Conservation (phyloP, 64 coral and sea anemone genomes). For the Exaiptasia diaphana region DNA sequence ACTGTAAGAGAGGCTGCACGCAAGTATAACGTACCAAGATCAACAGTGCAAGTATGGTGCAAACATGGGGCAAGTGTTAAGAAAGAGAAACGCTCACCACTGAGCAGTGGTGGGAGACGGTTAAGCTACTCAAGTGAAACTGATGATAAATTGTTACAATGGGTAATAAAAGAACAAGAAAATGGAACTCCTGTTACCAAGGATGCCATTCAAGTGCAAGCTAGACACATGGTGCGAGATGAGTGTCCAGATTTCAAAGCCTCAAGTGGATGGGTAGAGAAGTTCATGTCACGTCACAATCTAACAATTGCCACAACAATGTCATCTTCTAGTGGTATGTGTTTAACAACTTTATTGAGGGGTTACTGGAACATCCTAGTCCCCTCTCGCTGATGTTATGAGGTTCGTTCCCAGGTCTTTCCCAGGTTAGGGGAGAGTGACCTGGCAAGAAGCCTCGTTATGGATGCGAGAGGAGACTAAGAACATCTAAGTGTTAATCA, state of each 20-base stretch:
- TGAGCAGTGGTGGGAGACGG: constrained; percentile 76
- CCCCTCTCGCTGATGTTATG: neutral
- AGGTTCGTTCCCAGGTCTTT: too few relatives aligned
- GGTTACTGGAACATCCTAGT: neutral
- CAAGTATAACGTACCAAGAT: constrained; percentile 84
- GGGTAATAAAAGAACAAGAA: constrained; percentile 81
- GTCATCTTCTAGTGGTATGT: constrained; percentile 68
- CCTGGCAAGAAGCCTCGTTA: too few relatives aligned
- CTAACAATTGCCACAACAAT: constrained; percentile 80
- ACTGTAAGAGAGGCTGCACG: constrained; percentile 81
- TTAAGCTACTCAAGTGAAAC: constrained; percentile 94
- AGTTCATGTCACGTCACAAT: constrained; percentile 87
- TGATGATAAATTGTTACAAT: constrained; percentile 86
- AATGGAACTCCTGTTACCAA: constrained; percentile 94
- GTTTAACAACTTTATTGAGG: too few relatives aligned
- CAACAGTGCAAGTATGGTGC: constrained; percentile 87
- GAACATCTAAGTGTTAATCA: too few relatives aligned
- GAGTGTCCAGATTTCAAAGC: constrained; percentile 98
- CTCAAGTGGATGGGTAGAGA: constrained; percentile 99
- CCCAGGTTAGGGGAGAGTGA: too few relatives aligned
- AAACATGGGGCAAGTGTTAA: constrained; percentile 63
- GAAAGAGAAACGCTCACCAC: constrained; percentile 66
- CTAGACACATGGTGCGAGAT: constrained; percentile 64
- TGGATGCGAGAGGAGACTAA: too few relatives aligned
- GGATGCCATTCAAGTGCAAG: constrained; percentile 87